These are phyloP conservation scores for Cettia cetti DNA, from an alignment of 2,113 vertebrate genomes.

Conservation along the genomic window DNA sequence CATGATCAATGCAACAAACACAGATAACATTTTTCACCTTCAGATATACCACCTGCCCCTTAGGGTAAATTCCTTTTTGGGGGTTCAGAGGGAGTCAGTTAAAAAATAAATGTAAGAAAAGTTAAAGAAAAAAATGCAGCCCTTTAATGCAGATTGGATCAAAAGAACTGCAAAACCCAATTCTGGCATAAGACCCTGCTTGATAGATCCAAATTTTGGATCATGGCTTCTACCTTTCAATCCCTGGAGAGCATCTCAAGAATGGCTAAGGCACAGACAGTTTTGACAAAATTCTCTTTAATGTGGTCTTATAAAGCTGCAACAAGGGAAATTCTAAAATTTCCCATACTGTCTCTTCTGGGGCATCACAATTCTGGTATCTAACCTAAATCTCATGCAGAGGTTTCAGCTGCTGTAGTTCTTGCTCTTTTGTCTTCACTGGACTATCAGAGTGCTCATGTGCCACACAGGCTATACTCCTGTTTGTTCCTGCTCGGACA, in stretches of 20 bases:
- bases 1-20: neutral
- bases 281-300: neutral
- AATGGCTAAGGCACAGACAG: neutral
- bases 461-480: neutral
- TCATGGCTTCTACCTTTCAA: neutral
- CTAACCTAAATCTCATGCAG: neutral
- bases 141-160: neutral
- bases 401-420: neutral
- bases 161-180: neutral
- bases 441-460: neutral
- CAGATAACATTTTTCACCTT: neutral
- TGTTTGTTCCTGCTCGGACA: neutral
- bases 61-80: neutral
- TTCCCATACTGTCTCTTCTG: neutral
- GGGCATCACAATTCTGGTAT: neutral
- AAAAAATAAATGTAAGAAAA: neutral
- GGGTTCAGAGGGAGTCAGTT: neutral
- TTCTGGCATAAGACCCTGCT: neutral
- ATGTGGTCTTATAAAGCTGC: neutral
- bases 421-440: neutral
- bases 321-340: neutral
- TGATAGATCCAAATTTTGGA: neutral
- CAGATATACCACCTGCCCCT: neutral
- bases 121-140: neutral
- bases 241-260: neutral